phyloP scores from a whole-genome alignment of 2,113 vertebrate genomes.

The Rana temporaria region DNA sequence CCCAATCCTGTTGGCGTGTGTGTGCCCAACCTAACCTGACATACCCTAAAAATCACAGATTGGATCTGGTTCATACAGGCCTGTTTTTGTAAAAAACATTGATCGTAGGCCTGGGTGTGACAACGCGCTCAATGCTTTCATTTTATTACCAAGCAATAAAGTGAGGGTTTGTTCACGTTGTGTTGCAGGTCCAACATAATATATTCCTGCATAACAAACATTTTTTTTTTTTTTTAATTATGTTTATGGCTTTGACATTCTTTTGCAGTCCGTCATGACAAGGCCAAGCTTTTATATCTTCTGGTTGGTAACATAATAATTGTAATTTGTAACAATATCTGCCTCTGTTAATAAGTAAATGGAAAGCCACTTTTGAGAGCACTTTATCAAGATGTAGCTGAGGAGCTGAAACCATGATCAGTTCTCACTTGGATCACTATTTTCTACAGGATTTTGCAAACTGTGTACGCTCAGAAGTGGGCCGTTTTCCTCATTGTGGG shows the following conservation, averaged over 20 bases:
- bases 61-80: too few relatives aligned
- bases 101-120: too few relatives aligned
- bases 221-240: slow-evolving; percentile 14
- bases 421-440: neutral
- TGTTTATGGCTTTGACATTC: slow-evolving; percentile 51
- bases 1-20: too few relatives aligned
- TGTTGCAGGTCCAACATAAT: neutral
- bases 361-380: slow-evolving; percentile 46
- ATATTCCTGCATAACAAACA: slow-evolving; percentile 10
- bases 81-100: too few relatives aligned
- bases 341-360: slow-evolving; percentile 53
- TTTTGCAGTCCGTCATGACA: slow-evolving; percentile 32
- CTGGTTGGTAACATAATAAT: slow-evolving; percentile 40
- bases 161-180: neutral
- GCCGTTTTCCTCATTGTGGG: too few relatives aligned
- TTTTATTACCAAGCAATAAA: neutral
- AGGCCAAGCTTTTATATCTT: slow-evolving; percentile 34
- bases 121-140: too few relatives aligned
- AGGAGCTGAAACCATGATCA: neutral
- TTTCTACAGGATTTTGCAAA: too few relatives aligned
- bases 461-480: too few relatives aligned
- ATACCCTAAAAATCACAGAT: too few relatives aligned
- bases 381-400: slow-evolving; percentile 23
- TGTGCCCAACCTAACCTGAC: too few relatives aligned
- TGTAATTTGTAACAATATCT: slow-evolving; percentile 50